phyloP scores from a whole-genome alignment of 1,140 invertebrate genomes.

The Liolophura sinensis region DNA sequence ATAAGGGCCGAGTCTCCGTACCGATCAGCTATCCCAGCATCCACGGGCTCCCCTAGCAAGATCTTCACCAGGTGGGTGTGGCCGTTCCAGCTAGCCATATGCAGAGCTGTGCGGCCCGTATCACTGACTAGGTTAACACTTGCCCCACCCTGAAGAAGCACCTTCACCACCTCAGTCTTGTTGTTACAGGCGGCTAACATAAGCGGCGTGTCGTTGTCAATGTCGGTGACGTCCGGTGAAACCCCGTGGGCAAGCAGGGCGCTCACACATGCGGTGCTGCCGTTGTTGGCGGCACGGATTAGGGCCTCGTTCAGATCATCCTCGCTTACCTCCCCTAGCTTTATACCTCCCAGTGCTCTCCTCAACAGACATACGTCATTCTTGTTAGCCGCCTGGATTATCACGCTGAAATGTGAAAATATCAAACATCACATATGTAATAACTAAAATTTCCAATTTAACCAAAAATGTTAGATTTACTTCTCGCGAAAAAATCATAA shows the following conservation, averaged over 20 bases:
- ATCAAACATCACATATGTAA: no score
- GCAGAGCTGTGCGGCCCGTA: conserved; percentile 1
- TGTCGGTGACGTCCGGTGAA: conserved; percentile 50
- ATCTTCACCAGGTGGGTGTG: not conserved
- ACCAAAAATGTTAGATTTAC: no score
- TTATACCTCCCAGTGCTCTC: not conserved
- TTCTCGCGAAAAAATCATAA: no score
- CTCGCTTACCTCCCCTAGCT: not conserved
- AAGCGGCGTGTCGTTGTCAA: conserved; percentile 36
- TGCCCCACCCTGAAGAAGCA: not conserved
- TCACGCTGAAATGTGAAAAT: not conserved
- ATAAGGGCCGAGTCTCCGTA: conserved; percentile 8
- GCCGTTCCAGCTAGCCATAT: conserved; percentile 2
- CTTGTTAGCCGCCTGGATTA: conserved; percentile 3
- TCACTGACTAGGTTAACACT: conserved; percentile 1
- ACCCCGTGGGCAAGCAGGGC: conserved; percentile 51
- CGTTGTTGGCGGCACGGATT: conserved; percentile 6
- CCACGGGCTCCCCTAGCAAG: not conserved
- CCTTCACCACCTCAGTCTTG: not conserved
- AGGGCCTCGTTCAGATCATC: conserved; percentile 7
- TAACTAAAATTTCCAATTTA: no score
- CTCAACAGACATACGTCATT: conserved; percentile 3
- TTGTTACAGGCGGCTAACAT: conserved; percentile 75
- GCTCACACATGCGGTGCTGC: conserved; percentile 36
- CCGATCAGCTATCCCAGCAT: not conserved